A percentile compares a stretch with the other conserved stretches of the same genome.
These are phyloP conservation scores for Amphiura filiformis DNA, from an alignment of 35 echinoderm and acorn worm species.

Conservation along the genomic window DNA sequence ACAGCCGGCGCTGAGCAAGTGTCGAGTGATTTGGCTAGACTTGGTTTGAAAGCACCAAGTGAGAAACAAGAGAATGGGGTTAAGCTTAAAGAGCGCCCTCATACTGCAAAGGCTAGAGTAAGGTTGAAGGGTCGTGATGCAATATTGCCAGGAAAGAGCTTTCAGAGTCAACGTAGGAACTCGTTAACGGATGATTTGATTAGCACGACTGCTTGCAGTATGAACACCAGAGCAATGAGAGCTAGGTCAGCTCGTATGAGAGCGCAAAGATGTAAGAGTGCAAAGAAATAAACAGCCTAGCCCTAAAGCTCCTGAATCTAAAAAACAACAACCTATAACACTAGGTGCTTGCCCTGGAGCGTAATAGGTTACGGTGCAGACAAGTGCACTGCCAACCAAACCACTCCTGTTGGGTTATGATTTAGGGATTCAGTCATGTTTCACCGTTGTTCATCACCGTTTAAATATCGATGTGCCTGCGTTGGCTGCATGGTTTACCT, in stretches of 20 bases:
- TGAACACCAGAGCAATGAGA: conserved; percentile 44
- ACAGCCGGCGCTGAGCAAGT: conserved; percentile 37
- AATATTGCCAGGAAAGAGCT: conserved; percentile 78
- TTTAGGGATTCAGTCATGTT: too few relatives aligned
- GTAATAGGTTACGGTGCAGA: too few relatives aligned
- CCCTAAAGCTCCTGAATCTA: too few relatives aligned
- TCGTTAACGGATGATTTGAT: conserved; percentile 74
- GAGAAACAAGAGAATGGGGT: not conserved
- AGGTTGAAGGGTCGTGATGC: conserved; percentile 53
- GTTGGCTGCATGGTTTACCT: too few relatives aligned
- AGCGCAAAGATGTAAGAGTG: not conserved
- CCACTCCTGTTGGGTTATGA: too few relatives aligned
- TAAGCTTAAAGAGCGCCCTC: conserved; percentile 25
- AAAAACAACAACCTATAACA: too few relatives aligned
- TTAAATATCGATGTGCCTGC: too few relatives aligned
- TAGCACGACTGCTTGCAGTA: conserved; percentile 64
- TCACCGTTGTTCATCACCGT: too few relatives aligned
- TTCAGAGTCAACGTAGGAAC: conserved; percentile 66
- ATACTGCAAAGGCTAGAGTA: conserved; percentile 39
- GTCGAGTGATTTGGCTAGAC: conserved; percentile 39
- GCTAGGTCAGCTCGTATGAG: conserved; percentile 43
- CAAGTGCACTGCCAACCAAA: too few relatives aligned
- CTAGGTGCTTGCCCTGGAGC: too few relatives aligned
- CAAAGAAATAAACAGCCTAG: not conserved
- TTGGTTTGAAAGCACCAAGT: conserved; percentile 48